Percentiles rank a stretch among this genome's conserved stretches.
phyloP scores from a whole-genome alignment of 2,797 vertebrate genomes.

The Lerista edwardsae region DNA sequence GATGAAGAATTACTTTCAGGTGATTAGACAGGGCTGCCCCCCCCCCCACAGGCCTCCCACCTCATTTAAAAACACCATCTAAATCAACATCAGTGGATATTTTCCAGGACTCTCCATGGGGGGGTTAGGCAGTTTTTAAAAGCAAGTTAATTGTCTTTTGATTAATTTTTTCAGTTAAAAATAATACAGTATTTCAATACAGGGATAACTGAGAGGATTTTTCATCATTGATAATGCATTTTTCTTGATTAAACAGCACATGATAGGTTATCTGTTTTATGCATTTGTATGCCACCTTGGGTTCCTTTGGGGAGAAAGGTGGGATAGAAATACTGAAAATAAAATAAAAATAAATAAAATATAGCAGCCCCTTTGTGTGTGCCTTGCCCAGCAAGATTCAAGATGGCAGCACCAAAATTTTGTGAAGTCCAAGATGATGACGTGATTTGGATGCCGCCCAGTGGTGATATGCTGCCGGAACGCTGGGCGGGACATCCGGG shows the following conservation, averaged over 20 bases:
- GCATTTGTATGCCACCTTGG: too few species aligned
- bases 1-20: slow-evolving; percentile 69
- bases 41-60: slow-evolving; percentile 45
- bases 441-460: too few species aligned
- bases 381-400: too few species aligned
- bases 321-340: too few species aligned
- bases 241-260: not conserved
- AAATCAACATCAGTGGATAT: slow-evolving; percentile 27
- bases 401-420: too few species aligned
- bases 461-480: too few species aligned
- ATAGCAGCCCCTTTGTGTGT: too few species aligned
- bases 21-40: slow-evolving; percentile 9
- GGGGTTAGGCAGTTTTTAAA: not conserved
- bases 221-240: not conserved
- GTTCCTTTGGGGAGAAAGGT: too few species aligned
- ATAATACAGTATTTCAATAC: not conserved
- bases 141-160: not conserved
- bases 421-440: too few species aligned
- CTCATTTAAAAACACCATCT: slow-evolving; percentile 58
- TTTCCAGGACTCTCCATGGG: slow-evolving; percentile 15
- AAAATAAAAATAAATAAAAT: too few species aligned
- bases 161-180: slow-evolving; percentile 29
- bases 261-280: too few species aligned
- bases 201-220: not conserved
- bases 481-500: too few species aligned